These are phyloP conservation scores for Myocastor coypus DNA, from an alignment of 2,113 vertebrate species.

Conservation along the genomic window DNA sequence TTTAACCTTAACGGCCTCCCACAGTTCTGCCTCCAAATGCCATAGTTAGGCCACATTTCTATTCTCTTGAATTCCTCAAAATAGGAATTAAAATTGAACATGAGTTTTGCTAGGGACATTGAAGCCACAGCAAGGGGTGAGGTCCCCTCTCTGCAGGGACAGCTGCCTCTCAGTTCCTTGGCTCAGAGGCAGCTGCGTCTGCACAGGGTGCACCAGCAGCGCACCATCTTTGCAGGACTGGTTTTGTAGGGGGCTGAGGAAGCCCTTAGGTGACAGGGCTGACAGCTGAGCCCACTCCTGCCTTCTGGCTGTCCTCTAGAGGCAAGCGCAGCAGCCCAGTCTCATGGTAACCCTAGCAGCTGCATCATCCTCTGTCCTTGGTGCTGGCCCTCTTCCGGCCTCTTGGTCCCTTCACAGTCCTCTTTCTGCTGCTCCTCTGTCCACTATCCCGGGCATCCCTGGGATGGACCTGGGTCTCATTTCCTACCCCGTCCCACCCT, in stretches of 20 bases:
- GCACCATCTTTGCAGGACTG: not conserved
- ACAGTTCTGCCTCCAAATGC: not conserved
- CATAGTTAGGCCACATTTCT: not conserved
- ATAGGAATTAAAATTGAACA: not conserved
- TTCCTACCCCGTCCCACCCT: not conserved
- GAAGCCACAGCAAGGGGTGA: not conserved
- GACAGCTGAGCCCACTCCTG: accelerated
- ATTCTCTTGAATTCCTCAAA: not conserved
- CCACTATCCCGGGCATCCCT: not conserved
- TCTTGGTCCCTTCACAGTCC: not conserved
- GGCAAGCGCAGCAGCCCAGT: not conserved
- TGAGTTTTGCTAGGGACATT: not conserved
- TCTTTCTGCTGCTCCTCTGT: not conserved
- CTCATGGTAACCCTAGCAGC: accelerated
- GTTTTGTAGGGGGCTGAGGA: not conserved
- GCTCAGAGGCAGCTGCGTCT: not conserved
- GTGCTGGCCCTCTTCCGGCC: not conserved
- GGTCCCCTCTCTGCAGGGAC: not conserved
- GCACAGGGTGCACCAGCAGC: not conserved
- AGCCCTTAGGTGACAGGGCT: no score
- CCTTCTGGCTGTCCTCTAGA: not conserved
- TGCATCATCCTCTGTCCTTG: not conserved
- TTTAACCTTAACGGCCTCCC: not conserved
- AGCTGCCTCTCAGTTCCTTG: not conserved
- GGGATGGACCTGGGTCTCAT: not conserved